Conservation (phyloP, 1,140 invertebrate genomes). For the Bicyclus anynana region DNA sequence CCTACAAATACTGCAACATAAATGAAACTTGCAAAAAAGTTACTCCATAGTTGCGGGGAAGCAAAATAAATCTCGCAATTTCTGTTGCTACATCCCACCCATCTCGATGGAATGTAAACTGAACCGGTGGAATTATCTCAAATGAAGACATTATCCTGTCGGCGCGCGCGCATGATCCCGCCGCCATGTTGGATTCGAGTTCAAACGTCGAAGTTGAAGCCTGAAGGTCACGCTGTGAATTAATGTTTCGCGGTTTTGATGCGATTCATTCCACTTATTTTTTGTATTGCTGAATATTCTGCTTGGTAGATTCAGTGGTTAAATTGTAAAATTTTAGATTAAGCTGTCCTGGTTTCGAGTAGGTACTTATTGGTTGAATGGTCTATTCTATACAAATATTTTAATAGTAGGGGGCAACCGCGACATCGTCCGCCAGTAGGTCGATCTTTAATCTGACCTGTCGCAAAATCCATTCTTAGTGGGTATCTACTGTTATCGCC, state of each 20-base stretch:
- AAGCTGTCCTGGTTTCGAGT: too few species aligned
- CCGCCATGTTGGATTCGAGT: conserved; percentile 20
- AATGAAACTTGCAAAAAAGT: too few species aligned
- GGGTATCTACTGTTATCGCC: too few species aligned
- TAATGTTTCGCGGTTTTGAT: background rate
- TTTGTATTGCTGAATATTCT: background rate
- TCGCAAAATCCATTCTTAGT: too few species aligned
- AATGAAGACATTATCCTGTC: conserved; percentile 56
- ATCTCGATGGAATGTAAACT: conserved; percentile 22
- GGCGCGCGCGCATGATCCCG: conserved; percentile 30
- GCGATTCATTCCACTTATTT: background rate
- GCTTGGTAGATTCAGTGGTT: too few species aligned
- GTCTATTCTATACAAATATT: too few species aligned
- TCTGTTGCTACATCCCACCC: conserved; percentile 17
- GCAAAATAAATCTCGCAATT: background rate
- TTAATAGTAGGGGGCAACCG: too few species aligned
- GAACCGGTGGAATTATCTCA: conserved; percentile 42
- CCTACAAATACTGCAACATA: too few species aligned
- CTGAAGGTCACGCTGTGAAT: conserved; percentile 15
- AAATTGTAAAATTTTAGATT: too few species aligned
- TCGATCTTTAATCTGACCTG: too few species aligned
- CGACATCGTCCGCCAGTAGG: too few species aligned
- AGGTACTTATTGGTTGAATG: too few species aligned
- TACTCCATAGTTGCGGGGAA: background rate
- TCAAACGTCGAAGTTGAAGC: conserved; percentile 19